Base-by-base conservation (phyloP, 2,797 vertebrate species). In the Fistularia commersonii region DNA sequence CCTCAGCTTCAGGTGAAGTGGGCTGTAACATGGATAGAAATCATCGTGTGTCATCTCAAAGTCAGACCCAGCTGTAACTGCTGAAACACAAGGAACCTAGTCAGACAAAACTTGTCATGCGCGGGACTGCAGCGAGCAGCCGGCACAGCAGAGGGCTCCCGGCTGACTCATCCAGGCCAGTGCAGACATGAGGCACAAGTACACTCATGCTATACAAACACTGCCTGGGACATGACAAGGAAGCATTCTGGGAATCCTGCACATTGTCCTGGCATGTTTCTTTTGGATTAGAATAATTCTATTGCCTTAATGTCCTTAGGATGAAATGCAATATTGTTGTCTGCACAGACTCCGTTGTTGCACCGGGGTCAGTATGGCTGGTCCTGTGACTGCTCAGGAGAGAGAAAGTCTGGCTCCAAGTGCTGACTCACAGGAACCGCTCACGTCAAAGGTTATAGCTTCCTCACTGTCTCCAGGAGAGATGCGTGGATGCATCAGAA, bases 151-250 rank as follows among this genome's bases (percentile, higher is more conserved):
- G 64, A 73, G 69, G 66, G 57, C 74, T 77, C 64, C 64, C 54
- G 45, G 51, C 48, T 80, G 76, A 86, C 74, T 83, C 78, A 77
- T 68, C 51, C 11, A 2, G 7, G 13, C 60, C 42, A 13, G n/a
- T 7, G 5, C 61, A 80, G 79, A 76, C 68, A 34, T 57, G 60
- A 76, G 50, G 45, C 49, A 39, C 59, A 41, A n/a, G 42, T 35
- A 66, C 46, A 75, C 60, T 70, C 73, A 47, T 35, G 32, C 60
- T 68, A 36, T 58, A 14, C 48, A 62, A 75, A 65, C 57, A 47
- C 1, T 1, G 10, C 0, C 8, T 14, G 2, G 13, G 45, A 53
- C 10, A 31, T 3, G 12, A 34, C 8, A 8, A 43, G 33, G 13
- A 61, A 47, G 47, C 75, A 72, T 53, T 46, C 50, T 56, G 65